phyloP scores from a whole-genome alignment of 1,140 invertebrate species.

The Cyclina sinensis region DNA sequence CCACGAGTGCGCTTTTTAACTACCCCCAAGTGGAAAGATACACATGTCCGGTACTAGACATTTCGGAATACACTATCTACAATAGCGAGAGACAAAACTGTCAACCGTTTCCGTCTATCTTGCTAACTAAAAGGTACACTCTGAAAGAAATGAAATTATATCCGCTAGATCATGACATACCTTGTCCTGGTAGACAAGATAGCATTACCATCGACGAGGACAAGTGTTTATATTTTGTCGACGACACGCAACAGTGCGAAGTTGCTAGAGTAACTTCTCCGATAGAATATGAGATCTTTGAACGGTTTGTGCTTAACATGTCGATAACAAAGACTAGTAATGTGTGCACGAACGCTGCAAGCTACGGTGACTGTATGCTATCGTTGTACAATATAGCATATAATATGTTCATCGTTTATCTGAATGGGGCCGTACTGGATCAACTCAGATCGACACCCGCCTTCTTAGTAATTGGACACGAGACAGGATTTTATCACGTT shows the following conservation, averaged over 20 bases:
- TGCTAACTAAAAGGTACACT: neutral
- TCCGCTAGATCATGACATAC: neutral
- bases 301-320: neutral
- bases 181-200: neutral
- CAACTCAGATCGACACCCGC: neutral
- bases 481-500: slow-evolving; percentile 3
- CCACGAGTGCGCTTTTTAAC: neutral
- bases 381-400: neutral
- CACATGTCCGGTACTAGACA: neutral
- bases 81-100: neutral
- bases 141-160: neutral
- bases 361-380: neutral
- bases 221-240: slow-evolving; percentile 3
- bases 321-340: neutral
- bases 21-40: neutral
- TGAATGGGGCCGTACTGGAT: neutral
- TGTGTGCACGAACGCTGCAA: neutral
- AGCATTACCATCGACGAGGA: neutral
- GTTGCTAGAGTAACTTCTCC: neutral
- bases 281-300: neutral
- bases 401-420: neutral
- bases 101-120: neutral
- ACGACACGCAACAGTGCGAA: neutral
- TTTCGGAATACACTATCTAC: neutral
- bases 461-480: neutral